phyloP scores from a whole-genome alignment of 2,113 vertebrate species.

The Syrmaticus mikado region DNA sequence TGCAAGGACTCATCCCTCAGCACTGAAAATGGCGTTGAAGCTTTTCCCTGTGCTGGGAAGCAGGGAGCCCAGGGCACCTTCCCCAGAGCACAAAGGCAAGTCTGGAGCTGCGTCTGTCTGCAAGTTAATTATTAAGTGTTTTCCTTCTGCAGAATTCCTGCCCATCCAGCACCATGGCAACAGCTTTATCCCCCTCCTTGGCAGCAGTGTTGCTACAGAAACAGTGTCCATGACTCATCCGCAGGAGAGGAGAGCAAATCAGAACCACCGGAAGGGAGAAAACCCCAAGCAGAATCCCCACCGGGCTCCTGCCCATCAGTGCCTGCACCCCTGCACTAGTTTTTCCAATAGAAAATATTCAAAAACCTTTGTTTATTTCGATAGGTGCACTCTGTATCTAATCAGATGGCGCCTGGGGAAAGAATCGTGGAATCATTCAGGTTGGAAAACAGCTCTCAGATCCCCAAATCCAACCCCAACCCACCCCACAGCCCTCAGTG shows the following conservation, averaged over 20 bases:
- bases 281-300: conserved; percentile 9
- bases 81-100: conserved; percentile 12
- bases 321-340: background rate
- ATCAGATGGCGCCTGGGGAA: background rate
- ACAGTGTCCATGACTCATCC: conserved; percentile 67
- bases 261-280: conserved; percentile 11
- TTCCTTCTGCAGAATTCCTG: conserved; percentile 64
- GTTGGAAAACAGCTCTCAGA: no score
- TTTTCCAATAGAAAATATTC: background rate
- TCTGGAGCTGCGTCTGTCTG: conserved; percentile 31
- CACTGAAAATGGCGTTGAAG: background rate
- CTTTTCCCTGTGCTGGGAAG: background rate
- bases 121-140: conserved; percentile 74
- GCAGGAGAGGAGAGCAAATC: conserved; percentile 37
- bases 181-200: conserved; percentile 65
- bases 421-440: no score
- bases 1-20: background rate
- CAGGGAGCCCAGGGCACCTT: conserved; percentile 28
- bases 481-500: no score
- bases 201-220: conserved; percentile 71
- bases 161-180: conserved; percentile 73
- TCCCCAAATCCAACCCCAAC: no score
- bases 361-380: background rate
- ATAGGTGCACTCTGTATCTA: background rate
- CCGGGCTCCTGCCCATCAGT: background rate